phyloP scores from a whole-genome alignment of 1,140 invertebrate species.

The Megalopta genalis region DNA sequence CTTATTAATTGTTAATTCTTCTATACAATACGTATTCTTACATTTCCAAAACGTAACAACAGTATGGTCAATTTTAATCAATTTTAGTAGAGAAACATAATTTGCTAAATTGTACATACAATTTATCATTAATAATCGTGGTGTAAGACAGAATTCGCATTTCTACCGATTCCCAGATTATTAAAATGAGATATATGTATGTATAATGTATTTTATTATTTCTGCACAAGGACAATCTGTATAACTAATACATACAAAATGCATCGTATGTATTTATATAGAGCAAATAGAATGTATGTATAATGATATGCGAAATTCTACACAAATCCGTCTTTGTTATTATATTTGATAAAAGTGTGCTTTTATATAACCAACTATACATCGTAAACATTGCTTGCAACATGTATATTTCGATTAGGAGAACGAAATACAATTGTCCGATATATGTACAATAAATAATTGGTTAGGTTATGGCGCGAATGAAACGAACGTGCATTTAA shows the following conservation, averaged over 20 bases:
- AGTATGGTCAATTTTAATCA: too few relatives aligned
- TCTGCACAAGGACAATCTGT: not conserved
- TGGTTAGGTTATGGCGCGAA: not conserved
- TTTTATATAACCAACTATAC: not conserved
- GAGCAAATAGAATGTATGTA: not conserved
- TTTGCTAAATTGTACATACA: too few relatives aligned
- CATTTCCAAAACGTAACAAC: too few relatives aligned
- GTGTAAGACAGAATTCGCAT: not conserved
- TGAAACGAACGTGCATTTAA: not conserved
- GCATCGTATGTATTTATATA: too few relatives aligned
- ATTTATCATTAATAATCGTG: too few relatives aligned
- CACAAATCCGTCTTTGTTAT: not conserved
- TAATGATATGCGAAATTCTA: not conserved
- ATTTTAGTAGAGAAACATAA: too few relatives aligned
- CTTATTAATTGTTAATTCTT: too few relatives aligned
- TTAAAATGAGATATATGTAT: too few relatives aligned
- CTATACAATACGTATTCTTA: too few relatives aligned
- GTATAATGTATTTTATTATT: too few relatives aligned
- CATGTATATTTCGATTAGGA: too few relatives aligned
- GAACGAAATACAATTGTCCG: not conserved
- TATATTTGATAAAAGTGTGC: not conserved
- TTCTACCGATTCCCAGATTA: too few relatives aligned
- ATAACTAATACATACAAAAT: not conserved
- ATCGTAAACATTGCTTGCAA: not conserved
- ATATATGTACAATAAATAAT: not conserved